Conservation (phyloP, 1,140 invertebrate species). For the Acyrthosiphon pisum region DNA sequence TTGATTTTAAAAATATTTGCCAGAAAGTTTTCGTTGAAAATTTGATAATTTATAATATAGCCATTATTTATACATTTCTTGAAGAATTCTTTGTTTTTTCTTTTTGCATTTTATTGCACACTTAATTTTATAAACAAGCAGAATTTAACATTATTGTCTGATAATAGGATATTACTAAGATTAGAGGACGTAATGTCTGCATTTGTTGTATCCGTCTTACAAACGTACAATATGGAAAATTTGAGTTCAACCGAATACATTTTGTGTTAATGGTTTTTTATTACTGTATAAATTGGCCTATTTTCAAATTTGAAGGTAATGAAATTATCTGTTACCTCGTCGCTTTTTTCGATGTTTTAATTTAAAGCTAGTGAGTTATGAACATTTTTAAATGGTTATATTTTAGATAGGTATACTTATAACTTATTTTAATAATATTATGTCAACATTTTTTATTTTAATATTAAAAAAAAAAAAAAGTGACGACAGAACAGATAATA, state of each 20-base stretch:
- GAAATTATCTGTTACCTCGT: background rate
- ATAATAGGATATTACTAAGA: background rate
- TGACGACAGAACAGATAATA: too few relatives aligned
- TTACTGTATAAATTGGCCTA: background rate
- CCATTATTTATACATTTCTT: background rate
- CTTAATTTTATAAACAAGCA: background rate
- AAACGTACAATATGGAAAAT: background rate
- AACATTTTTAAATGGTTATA: background rate
- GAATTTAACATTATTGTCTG: background rate
- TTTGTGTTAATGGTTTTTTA: background rate
- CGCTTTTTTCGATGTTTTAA: background rate
- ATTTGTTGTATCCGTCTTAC: background rate
- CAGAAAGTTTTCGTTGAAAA: background rate
- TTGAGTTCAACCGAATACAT: background rate
- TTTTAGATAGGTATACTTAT: background rate
- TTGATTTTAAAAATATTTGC: background rate
- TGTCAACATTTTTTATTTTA: background rate
- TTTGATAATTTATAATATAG: background rate
- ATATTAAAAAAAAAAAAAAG: too few relatives aligned
- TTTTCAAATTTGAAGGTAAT: background rate
- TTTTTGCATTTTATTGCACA: background rate
- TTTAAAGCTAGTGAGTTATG: background rate
- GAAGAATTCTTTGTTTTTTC: background rate
- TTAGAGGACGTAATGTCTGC: background rate
- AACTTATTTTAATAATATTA: background rate